Conservation (phyloP, 2,888 invertebrate species). For the Athalia circularis region DNA sequence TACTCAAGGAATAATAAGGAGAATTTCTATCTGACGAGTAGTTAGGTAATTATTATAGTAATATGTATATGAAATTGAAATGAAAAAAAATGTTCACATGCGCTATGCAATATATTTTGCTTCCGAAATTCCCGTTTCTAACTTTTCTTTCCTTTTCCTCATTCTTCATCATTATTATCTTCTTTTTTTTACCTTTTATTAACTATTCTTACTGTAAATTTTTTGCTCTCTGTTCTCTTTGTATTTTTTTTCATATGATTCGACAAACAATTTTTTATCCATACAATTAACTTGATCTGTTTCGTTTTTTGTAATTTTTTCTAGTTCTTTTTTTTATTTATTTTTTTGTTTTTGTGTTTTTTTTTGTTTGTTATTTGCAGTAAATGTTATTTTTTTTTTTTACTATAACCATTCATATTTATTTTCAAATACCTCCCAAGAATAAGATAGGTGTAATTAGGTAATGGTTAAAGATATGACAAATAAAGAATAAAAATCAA, state of each 20-base stretch:
- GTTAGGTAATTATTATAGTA: not conserved
- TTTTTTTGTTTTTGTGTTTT: not conserved
- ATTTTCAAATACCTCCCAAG: slow-evolving; percentile 12
- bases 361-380: not conserved
- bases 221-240: not conserved
- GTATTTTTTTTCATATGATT: not conserved
- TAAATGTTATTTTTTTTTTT: not conserved
- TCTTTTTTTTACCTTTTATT: not conserved
- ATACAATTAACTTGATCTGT: not conserved
- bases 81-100: not conserved
- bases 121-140: not conserved
- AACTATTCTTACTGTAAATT: not conserved
- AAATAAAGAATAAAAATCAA: slow-evolving; percentile 13
- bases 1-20: slow-evolving; percentile 23
- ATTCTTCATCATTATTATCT: not conserved
- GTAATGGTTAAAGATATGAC: not conserved
- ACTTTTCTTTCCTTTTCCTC: not conserved
- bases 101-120: not conserved
- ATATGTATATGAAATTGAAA: not conserved
- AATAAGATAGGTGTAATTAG: not conserved
- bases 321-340: not conserved
- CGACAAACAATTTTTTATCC: not conserved
- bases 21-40: not conserved
- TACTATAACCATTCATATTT: not conserved
- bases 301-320: not conserved